phyloP scores from a whole-genome alignment of 1,140 invertebrate species.

The Pogonomyrmex barbatus region DNA sequence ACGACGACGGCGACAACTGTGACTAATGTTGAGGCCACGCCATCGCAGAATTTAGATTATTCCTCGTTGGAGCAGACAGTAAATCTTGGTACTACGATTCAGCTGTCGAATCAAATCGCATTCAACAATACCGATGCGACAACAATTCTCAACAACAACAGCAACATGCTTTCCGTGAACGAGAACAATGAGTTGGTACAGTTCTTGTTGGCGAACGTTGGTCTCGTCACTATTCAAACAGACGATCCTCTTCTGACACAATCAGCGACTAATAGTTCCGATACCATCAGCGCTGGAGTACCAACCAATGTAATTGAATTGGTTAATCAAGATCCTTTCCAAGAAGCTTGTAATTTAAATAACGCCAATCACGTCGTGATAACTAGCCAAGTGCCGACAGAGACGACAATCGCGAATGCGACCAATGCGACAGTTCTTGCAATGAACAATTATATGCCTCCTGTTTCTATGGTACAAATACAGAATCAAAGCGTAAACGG shows the following conservation, averaged over 20 bases:
- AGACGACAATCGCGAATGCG: neutral
- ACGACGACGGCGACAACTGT: neutral
- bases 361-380: conserved; percentile 56
- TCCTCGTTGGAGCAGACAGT: conserved; percentile 69
- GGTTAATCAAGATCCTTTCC: conserved; percentile 39
- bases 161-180: conserved; percentile 71
- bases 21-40: conserved; percentile 12
- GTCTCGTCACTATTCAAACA: conserved; percentile 80
- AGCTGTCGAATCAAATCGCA: conserved; percentile 75
- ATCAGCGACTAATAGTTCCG: neutral
- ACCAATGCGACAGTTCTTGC: conserved; percentile 36
- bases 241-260: conserved; percentile 75
- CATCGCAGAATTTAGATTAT: conserved; percentile 50
- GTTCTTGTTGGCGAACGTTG: conserved; percentile 77
- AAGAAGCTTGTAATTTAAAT: conserved; percentile 25
- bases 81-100: conserved; percentile 67
- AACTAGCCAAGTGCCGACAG: conserved; percentile 26
- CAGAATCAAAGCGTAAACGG: neutral
- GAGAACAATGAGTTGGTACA: conserved; percentile 81
- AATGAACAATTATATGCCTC: conserved; percentile 65
- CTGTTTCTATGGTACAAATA: conserved; percentile 56
- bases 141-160: conserved; percentile 75
- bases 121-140: conserved; percentile 70
- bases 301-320: conserved; percentile 55
- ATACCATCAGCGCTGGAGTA: conserved; percentile 54